Evolutionary conservation across 2,797 vertebrate species (phyloP).

Genomic region (Lophotriccus pileatus): DNA sequence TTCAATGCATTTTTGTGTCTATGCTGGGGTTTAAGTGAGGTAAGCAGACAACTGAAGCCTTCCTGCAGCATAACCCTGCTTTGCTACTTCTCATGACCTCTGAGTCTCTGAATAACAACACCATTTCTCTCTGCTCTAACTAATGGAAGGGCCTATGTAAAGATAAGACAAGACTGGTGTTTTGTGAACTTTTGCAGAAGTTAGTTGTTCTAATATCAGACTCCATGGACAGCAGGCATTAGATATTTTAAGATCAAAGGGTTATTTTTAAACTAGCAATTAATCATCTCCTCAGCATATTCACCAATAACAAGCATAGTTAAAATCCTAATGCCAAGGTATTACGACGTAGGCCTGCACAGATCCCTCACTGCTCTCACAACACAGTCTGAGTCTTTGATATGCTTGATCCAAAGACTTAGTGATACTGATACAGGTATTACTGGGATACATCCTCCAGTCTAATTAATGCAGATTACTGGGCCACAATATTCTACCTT

Average conservation of each 20-base stretch:
- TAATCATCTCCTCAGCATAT: conserved; percentile 35
- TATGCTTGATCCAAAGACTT: not conserved
- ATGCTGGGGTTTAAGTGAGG: not conserved
- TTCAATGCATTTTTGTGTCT: not conserved
- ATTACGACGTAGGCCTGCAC: not conserved
- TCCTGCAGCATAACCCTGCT: not conserved
- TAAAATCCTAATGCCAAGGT: conserved; percentile 25
- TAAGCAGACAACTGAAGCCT: not conserved
- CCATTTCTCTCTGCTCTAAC: not conserved
- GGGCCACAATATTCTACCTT: not conserved
- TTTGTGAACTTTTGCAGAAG: not conserved
- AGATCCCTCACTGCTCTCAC: not conserved
- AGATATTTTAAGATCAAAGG: conserved; percentile 17
- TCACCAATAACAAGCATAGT: not conserved
- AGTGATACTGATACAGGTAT: not conserved
- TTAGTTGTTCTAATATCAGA: not conserved
- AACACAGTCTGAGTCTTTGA: not conserved
- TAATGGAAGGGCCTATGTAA: not conserved
- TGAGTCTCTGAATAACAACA: not conserved
- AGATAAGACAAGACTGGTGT: not conserved
- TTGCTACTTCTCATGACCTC: not conserved
- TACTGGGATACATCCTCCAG: not conserved
- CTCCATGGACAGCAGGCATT: not conserved
- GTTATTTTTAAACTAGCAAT: conserved; percentile 38
- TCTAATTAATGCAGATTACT: not conserved